A percentile compares a stretch with the other conserved stretches of the same genome.
Evolutionary conservation across 2,888 invertebrate species (phyloP).

Genomic region (Lasiommata megera): DNA sequence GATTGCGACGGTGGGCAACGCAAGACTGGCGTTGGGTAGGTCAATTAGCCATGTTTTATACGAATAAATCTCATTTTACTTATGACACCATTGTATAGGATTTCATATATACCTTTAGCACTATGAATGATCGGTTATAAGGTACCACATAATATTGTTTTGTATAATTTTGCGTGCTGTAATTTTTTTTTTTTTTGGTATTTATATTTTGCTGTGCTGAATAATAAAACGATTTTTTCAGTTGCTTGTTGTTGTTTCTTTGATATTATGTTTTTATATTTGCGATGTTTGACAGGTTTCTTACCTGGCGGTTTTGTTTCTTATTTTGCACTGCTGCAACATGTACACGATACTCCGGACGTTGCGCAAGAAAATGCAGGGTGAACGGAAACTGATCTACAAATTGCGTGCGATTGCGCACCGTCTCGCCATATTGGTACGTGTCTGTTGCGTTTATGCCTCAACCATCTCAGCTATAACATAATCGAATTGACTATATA

Average conservation of each 20-base stretch:
- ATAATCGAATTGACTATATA: too few relatives aligned
- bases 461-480: background rate
- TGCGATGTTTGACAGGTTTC: constrained; percentile 83
- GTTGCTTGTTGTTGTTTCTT: constrained; percentile 32
- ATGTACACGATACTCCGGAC: constrained; percentile 92
- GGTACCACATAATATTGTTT: constrained; percentile 10
- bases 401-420: constrained; percentile 78
- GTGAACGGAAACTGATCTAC: constrained; percentile 82
- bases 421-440: constrained; percentile 73
- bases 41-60: too few relatives aligned
- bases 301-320: constrained; percentile 91
- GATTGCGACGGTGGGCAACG: too few relatives aligned
- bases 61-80: too few relatives aligned
- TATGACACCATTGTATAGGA: too few relatives aligned
- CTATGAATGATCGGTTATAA: background rate
- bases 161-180: constrained; percentile 11
- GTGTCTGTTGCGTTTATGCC: constrained; percentile 37
- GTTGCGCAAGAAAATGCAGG: constrained; percentile 90
- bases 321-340: constrained; percentile 94
- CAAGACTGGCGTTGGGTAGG: too few relatives aligned
- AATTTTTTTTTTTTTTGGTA: constrained; percentile 12
- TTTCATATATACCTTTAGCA: too few relatives aligned
- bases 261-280: constrained; percentile 51
- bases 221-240: constrained; percentile 13
- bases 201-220: constrained; percentile 20